Conservation (phyloP, 2,113 vertebrate species). For the Tachycineta bicolor region DNA sequence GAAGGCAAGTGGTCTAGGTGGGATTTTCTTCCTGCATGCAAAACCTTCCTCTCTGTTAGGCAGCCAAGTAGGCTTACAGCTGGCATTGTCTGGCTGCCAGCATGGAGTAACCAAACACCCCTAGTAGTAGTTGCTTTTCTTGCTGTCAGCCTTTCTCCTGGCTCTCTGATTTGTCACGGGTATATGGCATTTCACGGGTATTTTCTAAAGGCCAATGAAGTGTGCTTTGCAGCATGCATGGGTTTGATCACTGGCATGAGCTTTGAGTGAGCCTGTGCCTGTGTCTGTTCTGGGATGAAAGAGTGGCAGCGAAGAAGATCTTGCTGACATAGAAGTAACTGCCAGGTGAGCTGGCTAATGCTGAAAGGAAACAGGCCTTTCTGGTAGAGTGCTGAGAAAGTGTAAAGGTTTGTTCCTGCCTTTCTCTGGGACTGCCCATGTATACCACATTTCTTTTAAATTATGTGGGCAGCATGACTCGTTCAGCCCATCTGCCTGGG, state of each 20-base stretch:
- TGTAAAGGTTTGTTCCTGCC: neutral
- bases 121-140: neutral
- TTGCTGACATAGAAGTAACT: neutral
- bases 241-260: neutral
- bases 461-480: accelerated
- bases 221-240: neutral
- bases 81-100: conserved; percentile 37
- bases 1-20: neutral
- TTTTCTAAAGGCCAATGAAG: conserved; percentile 24
- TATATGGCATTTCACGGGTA: conserved; percentile 43
- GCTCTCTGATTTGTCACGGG: conserved; percentile 15
- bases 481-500: neutral
- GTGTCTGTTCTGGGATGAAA: neutral
- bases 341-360: neutral
- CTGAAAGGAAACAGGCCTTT: neutral
- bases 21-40: neutral
- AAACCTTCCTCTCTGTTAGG: neutral
- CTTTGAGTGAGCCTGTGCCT: neutral
- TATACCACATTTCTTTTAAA: neutral
- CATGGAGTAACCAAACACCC: neutral
- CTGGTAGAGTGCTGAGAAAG: neutral
- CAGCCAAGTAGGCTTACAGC: conserved; percentile 22
- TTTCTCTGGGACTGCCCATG: neutral
- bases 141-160: conserved; percentile 6
- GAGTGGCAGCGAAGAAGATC: neutral